Base-by-base conservation (phyloP, 1,140 invertebrate genomes). In the Drosophila busckii region DNA sequence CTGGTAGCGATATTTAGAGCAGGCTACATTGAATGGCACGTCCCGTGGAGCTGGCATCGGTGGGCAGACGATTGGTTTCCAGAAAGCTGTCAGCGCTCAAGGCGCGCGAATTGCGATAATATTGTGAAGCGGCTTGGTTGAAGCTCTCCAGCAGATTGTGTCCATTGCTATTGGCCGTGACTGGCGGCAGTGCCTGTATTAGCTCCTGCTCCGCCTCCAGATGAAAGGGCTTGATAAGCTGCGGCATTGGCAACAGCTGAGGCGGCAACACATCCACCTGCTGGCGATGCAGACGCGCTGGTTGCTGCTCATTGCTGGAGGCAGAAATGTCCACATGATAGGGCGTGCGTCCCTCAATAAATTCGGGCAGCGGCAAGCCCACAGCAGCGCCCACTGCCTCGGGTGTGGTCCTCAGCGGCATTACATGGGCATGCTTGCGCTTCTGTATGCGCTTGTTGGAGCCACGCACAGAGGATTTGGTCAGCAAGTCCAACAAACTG, bases 261-360 rank as follows among this genome's bases (percentile, higher is more conserved):
- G 85, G 78, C 1, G 85, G 85, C 40, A 87, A 15, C 9, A 87
- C 85, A 55, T 87, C 85, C 8, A 87, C 85, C 22, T 80, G 85
- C 23, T 86, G 84, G 8, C 84, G 75, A 40, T 86, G 75, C 28
- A 86, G 38, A 4, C 80, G 70, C 10, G 70, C 40, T 1, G 53
- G 65, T 40, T 76, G 67, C 20, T 73, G 52, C 23, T 80, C 64
- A 19, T 85, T 71, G 13, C 53, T 63, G 35, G 58, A 53, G 0
- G 67, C 53, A 4, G 82, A 76, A 20, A 85, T 84, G 38, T 90
- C 89, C 35, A 91, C 90, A 16, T 85, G 87, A 45, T 90, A 91
- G 2, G 90, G 89, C 4, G 89, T 89, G 19, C 86, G 89, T 3
- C 89, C 89, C 64, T 90, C 89, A 13, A 90, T 89, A 38, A 90